A percentile compares a stretch with the other conserved stretches of the same genome.
These are phyloP conservation scores for Clarias batrachus DNA, from an alignment of 2,113 vertebrate genomes.

Conservation along the genomic window DNA sequence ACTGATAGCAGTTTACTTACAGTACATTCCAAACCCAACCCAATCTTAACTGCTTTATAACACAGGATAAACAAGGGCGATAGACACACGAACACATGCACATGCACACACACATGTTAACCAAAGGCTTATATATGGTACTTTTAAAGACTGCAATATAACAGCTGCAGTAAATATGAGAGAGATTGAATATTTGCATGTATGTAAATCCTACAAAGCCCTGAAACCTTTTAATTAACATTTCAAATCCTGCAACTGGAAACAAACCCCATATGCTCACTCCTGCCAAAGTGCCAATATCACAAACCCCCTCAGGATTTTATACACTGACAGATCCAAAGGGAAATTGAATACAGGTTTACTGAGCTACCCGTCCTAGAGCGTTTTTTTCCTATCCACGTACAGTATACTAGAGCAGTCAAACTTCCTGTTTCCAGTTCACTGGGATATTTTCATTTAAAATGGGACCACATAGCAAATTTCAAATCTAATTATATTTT, in stretches of 20 bases:
- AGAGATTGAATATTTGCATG: neutral
- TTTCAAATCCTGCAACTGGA: neutral
- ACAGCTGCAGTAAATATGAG: neutral
- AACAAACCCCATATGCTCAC: neutral
- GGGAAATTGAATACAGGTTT: neutral
- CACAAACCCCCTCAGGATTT: neutral
- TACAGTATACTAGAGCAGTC: neutral
- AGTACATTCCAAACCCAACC: slow-evolving; percentile 47
- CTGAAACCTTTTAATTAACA: slow-evolving; percentile 28
- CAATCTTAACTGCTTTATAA: slow-evolving; percentile 45
- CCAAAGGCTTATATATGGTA: neutral
- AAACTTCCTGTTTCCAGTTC: neutral
- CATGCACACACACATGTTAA: slow-evolving; percentile 31
- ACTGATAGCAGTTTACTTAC: slow-evolving; percentile 41
- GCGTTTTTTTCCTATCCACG: neutral
- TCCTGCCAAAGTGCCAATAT: neutral
- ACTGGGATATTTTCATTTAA: neutral
- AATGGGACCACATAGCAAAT: neutral
- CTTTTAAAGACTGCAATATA: no score
- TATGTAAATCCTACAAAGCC: slow-evolving; percentile 15
- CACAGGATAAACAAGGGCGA: slow-evolving; percentile 31
- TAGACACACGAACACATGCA: slow-evolving; percentile 5
- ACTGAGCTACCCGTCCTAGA: neutral
- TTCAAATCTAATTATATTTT: neutral
- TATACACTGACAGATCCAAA: neutral